phyloP scores from a whole-genome alignment of 2,797 vertebrate genomes.

The Sternarchorhynchus goeldii region DNA sequence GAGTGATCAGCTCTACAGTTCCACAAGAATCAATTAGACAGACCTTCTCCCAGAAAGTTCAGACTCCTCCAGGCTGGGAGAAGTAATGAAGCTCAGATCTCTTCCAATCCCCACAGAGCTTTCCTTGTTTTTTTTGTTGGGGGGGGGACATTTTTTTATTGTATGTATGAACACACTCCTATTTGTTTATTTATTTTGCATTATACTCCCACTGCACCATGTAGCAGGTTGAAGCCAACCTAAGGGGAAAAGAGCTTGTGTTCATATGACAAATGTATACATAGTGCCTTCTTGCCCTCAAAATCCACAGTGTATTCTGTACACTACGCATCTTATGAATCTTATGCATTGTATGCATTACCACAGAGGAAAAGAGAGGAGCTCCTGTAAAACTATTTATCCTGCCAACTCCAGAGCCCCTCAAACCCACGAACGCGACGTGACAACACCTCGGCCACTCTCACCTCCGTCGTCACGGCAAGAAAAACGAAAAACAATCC shows the following conservation, averaged over 20 bases:
- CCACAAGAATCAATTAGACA: conserved; percentile 86
- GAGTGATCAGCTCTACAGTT: conserved; percentile 78
- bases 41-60: conserved; percentile 64
- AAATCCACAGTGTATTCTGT: conserved; percentile 33
- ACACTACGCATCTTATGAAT: conserved; percentile 2
- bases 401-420: conserved; percentile 63
- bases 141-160: conserved; percentile 28
- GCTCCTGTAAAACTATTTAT: conserved; percentile 40
- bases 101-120: conserved; percentile 49
- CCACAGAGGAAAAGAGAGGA: conserved; percentile 35
- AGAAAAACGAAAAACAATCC: conserved; percentile 78
- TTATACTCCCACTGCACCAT: conserved; percentile 37
- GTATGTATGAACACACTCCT: background rate
- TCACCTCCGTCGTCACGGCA: conserved; percentile 70
- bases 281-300: conserved; percentile 17
- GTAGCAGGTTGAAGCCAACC: conserved; percentile 9
- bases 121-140: conserved; percentile 59
- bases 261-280: conserved; percentile 36
- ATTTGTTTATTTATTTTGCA: conserved; percentile 20
- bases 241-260: conserved; percentile 12
- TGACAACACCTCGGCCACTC: conserved; percentile 73
- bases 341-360: conserved; percentile 33
- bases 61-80: conserved; percentile 62
- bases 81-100: conserved; percentile 61
- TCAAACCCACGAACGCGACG: conserved; percentile 70